These are phyloP conservation scores for Callaeas wilsoni DNA, from an alignment of 2,113 vertebrate genomes.

Conservation along the genomic window DNA sequence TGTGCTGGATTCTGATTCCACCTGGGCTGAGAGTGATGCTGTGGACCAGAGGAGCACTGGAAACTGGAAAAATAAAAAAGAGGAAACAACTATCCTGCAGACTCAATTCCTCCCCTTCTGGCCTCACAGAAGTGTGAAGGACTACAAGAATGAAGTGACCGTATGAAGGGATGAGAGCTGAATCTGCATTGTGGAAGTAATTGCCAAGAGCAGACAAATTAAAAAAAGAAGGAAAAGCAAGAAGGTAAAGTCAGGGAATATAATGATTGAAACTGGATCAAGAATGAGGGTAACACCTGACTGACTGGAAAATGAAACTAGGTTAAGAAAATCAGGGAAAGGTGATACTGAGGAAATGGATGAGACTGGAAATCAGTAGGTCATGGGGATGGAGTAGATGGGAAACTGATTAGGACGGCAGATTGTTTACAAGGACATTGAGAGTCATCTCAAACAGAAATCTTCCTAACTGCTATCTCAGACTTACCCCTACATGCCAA, in stretches of 20 bases:
- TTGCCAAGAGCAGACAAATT: background rate
- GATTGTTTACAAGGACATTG: background rate
- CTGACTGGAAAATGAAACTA: background rate
- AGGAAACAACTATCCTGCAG: background rate
- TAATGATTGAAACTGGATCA: background rate
- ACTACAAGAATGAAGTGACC: background rate
- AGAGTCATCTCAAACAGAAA: background rate
- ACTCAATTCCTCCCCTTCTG: background rate
- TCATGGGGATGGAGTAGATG: background rate
- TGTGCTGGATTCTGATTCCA: background rate
- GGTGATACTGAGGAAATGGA: background rate
- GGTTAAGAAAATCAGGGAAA: background rate
- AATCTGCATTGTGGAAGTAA: background rate
- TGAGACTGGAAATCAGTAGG: background rate
- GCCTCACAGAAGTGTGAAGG: background rate
- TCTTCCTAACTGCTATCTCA: background rate
- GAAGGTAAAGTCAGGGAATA: background rate
- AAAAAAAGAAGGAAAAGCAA: accelerated
- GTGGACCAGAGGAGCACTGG: background rate
- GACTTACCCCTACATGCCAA: background rate
- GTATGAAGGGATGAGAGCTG: background rate
- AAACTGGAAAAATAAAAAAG: background rate
- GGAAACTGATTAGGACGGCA: background rate
- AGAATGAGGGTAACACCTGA: background rate
- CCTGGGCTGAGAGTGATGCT: background rate